Evolutionary conservation across 2,888 invertebrate species (phyloP).

Genomic region (Rotaria magnacalcarata): DNA sequence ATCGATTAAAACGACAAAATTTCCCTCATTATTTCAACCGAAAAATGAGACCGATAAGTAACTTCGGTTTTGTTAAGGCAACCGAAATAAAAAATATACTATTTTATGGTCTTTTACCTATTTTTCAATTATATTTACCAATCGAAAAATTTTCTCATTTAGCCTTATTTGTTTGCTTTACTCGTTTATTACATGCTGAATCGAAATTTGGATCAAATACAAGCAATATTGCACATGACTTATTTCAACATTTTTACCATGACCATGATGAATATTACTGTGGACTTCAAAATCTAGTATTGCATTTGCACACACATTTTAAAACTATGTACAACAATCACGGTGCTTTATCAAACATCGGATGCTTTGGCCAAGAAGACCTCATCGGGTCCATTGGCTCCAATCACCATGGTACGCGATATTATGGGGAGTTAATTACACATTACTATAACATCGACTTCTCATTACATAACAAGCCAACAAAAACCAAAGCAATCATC

Average conservation of each 20-base stretch:
- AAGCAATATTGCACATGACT: background rate
- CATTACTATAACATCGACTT: background rate
- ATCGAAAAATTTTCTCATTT: background rate
- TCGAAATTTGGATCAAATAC: background rate
- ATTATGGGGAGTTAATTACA: background rate
- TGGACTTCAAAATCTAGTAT: background rate
- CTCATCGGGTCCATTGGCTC: background rate
- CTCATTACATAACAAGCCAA: background rate
- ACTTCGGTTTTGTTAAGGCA: background rate
- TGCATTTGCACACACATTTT: background rate
- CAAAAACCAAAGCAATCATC: too few relatives aligned
- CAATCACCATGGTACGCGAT: background rate
- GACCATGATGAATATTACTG: background rate
- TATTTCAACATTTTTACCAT: background rate
- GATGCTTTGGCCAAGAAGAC: conserved; percentile 1
- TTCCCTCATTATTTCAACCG: background rate
- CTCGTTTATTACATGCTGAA: background rate
- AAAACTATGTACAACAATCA: background rate
- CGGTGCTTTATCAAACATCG: background rate
- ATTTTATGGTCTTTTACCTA: background rate
- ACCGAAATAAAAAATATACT: background rate
- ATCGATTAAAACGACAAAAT: too few relatives aligned
- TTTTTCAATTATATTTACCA: background rate
- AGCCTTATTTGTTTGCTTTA: background rate
- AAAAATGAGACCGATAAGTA: background rate